phyloP scores from a whole-genome alignment of 2,888 invertebrate genomes.

The Drosophila sordidula region DNA sequence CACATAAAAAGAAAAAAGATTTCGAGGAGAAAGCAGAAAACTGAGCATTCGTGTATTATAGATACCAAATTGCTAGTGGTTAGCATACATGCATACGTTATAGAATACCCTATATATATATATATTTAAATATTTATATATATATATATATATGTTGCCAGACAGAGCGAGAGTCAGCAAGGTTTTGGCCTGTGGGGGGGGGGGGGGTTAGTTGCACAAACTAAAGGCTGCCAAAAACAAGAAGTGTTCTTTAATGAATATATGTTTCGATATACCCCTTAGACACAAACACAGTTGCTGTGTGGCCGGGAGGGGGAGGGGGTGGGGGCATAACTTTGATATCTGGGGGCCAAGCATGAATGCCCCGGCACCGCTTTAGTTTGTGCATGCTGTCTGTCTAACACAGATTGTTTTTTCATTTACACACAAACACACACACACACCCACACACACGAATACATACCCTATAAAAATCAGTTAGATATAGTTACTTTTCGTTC shows the following conservation, averaged over 20 bases:
- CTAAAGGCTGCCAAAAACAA: conserved; percentile 17
- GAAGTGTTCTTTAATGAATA: conserved; percentile 8
- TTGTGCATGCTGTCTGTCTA: conserved; percentile 14
- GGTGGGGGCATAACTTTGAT: neutral
- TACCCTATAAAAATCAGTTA: conserved; percentile 18
- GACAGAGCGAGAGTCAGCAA: conserved; percentile 3
- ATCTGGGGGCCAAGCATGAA: conserved; percentile 4
- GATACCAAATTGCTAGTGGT: conserved; percentile 71
- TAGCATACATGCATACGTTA: conserved; percentile 28
- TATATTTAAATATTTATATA: conserved; percentile 11
- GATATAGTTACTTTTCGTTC: conserved; percentile 21
- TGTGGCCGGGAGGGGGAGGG: neutral
- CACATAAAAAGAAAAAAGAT: conserved; percentile 26
- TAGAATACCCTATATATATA: conserved; percentile 3
- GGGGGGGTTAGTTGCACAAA: conserved; percentile 4
- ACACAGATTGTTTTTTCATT: conserved; percentile 13
- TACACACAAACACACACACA: conserved; percentile 8
- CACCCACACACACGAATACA: conserved; percentile 5
- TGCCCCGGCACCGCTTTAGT: conserved; percentile 1
- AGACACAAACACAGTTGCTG: conserved; percentile 9
- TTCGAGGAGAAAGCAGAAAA: neutral
- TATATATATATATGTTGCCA: conserved; percentile 1
- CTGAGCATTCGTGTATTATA: conserved; percentile 71
- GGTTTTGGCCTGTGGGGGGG: too few relatives aligned
- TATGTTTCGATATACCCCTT: neutral